phyloP scores from a whole-genome alignment of 2,888 invertebrate species.

The Philaethria dido region DNA sequence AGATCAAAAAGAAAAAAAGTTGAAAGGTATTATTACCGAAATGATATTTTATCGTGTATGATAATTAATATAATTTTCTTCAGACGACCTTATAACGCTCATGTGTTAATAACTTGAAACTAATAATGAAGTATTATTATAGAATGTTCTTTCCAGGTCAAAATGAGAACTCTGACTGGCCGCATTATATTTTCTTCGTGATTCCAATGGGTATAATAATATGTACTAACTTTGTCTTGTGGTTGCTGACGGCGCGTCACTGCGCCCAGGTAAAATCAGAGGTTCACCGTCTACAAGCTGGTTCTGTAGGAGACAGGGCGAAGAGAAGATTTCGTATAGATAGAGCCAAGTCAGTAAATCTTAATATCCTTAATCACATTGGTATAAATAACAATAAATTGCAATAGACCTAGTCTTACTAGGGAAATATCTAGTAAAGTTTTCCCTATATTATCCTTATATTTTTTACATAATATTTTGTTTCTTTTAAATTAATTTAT shows the following conservation, averaged over 20 bases:
- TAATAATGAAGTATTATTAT: slow-evolving; percentile 1
- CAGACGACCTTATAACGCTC: too few relatives aligned
- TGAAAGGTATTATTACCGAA: too few relatives aligned
- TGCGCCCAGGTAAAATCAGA: slow-evolving; percentile 90
- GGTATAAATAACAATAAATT: neutral
- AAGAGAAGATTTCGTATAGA: slow-evolving; percentile 86
- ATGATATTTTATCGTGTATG: too few relatives aligned
- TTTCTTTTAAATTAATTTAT: neutral
- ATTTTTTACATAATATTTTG: neutral
- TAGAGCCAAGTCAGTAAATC: slow-evolving; percentile 85
- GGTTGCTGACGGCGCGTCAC: slow-evolving; percentile 87
- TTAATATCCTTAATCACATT: slow-evolving; percentile 7
- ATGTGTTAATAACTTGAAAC: too few relatives aligned
- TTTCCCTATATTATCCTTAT: neutral
- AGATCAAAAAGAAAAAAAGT: too few relatives aligned
- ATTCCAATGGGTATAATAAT: slow-evolving; percentile 86
- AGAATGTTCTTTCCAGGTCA: slow-evolving; percentile 57
- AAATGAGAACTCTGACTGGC: slow-evolving; percentile 69
- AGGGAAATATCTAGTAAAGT: neutral
- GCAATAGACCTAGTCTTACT: neutral
- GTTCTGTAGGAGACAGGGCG: slow-evolving; percentile 84
- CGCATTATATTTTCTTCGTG: slow-evolving; percentile 85
- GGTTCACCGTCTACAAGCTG: slow-evolving; percentile 87
- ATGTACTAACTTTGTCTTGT: slow-evolving; percentile 86
- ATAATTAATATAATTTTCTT: too few relatives aligned